Percentiles rank a stretch among this genome's conserved stretches.
phyloP scores from a whole-genome alignment of 2,888 invertebrate species.

The Scaeva pyrastri region DNA sequence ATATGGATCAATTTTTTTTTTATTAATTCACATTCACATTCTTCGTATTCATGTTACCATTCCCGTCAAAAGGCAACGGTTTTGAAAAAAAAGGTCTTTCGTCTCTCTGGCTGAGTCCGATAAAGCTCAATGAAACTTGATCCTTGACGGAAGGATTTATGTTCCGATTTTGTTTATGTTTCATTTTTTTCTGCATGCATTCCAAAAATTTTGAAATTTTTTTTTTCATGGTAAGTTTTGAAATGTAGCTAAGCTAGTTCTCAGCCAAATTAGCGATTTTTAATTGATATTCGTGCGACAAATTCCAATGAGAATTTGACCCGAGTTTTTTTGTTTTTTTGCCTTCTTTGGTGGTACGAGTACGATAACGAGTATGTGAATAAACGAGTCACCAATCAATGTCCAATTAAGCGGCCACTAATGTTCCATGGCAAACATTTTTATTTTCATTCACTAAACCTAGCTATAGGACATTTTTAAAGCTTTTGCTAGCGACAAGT shows the following conservation, averaged over 20 bases:
- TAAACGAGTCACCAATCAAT: conserved; percentile 58
- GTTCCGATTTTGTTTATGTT: not conserved
- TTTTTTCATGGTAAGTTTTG: not conserved
- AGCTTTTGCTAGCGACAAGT: conserved; percentile 30
- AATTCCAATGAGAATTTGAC: conserved; percentile 48
- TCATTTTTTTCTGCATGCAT: not conserved
- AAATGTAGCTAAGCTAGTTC: conserved; percentile 15
- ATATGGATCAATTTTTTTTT: conserved; percentile 45
- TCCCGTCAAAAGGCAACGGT: not conserved
- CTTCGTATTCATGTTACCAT: not conserved
- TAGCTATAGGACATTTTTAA: no score
- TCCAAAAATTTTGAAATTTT: conserved; percentile 11
- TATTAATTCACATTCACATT: no score
- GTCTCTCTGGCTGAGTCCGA: conserved; percentile 14
- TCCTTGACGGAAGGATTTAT: conserved; percentile 41
- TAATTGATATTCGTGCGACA: conserved; percentile 68
- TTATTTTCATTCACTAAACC: conserved; percentile 3
- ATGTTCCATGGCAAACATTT: conserved; percentile 19
- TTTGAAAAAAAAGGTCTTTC: conserved; percentile 26
- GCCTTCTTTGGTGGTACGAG: not conserved
- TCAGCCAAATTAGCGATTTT: conserved; percentile 53
- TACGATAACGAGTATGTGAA: not conserved
- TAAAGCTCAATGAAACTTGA: conserved; percentile 41
- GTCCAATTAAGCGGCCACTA: conserved; percentile 55
- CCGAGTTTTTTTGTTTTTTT: not conserved